Conservation (phyloP, 2,888 invertebrate species). For the Drosophila merina region DNA sequence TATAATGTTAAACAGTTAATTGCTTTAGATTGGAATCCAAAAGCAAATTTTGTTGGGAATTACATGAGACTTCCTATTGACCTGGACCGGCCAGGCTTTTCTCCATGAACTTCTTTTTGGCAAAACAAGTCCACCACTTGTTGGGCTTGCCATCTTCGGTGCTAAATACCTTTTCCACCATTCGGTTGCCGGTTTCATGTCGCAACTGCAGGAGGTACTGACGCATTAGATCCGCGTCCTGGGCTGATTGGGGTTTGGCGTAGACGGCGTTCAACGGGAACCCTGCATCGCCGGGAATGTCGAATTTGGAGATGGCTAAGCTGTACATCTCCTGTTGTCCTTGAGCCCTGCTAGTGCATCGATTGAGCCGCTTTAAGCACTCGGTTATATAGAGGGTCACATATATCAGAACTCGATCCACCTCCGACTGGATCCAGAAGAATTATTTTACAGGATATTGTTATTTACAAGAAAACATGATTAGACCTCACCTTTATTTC, state of each 20-base stretch:
- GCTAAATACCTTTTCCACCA: slow-evolving; percentile 95
- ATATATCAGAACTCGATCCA: slow-evolving; percentile 98
- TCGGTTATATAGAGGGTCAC: slow-evolving; percentile 98
- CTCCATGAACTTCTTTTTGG: slow-evolving; percentile 99
- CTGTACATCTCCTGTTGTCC: slow-evolving; percentile 98
- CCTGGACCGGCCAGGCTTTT: slow-evolving; percentile 90
- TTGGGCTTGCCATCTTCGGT: slow-evolving; percentile 96
- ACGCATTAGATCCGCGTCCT: slow-evolving; percentile 95
- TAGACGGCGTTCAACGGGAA: slow-evolving; percentile 98
- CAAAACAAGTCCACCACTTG: slow-evolving; percentile 99
- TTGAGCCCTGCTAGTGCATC: slow-evolving; percentile 94
- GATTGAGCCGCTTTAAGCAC: slow-evolving; percentile 96
- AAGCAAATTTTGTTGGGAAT: no score
- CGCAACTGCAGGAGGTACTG: slow-evolving; percentile 96
- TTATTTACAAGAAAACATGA: neutral
- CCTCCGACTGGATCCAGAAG: slow-evolving; percentile 89
- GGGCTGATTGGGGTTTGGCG: slow-evolving; percentile 90
- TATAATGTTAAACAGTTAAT: slow-evolving; percentile 4
- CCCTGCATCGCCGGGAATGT: slow-evolving; percentile 97
- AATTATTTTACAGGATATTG: neutral
- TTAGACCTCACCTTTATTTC: slow-evolving; percentile 93
- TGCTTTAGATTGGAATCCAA: neutral
- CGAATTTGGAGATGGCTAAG: slow-evolving; percentile 96
- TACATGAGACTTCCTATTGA: slow-evolving; percentile 64
- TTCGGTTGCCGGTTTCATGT: slow-evolving; percentile 96